phyloP scores from a whole-genome alignment of 2,113 vertebrate genomes.

The Rostratula benghalensis region DNA sequence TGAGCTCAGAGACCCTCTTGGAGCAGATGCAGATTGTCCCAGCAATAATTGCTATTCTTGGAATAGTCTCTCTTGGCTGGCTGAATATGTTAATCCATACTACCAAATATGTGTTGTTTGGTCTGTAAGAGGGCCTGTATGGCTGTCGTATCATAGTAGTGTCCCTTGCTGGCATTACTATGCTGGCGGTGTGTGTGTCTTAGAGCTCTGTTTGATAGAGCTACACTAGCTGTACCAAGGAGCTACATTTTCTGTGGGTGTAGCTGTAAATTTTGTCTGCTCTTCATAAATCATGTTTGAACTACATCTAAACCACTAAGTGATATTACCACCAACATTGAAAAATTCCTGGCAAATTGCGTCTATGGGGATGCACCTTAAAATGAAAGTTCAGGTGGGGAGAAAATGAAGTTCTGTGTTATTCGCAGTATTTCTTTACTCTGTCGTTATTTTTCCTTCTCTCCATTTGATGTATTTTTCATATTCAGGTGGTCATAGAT shows the following conservation, averaged over 20 bases:
- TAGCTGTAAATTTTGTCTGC: background rate
- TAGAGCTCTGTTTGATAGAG: background rate
- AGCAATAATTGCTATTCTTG: conserved; percentile 12
- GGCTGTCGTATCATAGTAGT: too few relatives aligned
- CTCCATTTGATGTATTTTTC: background rate
- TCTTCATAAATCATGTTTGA: background rate
- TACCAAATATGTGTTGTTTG: background rate
- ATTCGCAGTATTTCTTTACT: background rate
- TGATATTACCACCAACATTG: background rate
- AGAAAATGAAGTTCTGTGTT: background rate
- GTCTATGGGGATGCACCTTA: background rate
- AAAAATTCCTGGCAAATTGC: background rate
- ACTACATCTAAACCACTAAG: background rate
- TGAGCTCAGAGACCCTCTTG: background rate
- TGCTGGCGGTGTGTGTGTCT: background rate
- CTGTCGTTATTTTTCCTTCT: background rate
- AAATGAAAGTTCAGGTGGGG: background rate
- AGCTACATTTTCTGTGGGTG: background rate
- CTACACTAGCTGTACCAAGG: background rate
- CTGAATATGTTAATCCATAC: background rate
- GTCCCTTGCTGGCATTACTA: background rate
- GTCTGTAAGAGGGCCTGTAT: background rate
- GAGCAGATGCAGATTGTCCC: background rate
- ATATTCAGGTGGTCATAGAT: background rate
- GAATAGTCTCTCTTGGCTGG: background rate